Evolutionary conservation across 2,888 invertebrate species (phyloP).

Genomic region (Brenthis hecate): DNA sequence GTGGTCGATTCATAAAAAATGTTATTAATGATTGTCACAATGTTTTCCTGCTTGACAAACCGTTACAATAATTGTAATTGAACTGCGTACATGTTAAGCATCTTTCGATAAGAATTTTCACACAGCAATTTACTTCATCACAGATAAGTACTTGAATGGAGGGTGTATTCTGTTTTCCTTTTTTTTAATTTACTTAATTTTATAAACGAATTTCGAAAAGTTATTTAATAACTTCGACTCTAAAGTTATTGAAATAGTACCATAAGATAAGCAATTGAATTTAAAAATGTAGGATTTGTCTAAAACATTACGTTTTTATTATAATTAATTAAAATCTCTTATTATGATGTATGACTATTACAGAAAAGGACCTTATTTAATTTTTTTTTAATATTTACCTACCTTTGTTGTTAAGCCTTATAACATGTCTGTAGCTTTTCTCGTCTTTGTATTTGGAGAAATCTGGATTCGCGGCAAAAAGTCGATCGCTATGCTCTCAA

Average conservation of each 20-base stretch:
- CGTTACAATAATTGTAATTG: slow-evolving; percentile 59
- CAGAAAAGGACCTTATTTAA: no score
- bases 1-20: slow-evolving; percentile 14
- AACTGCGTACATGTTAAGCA: slow-evolving; percentile 61
- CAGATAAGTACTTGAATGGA: slow-evolving; percentile 45
- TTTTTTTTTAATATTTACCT: no score
- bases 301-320: no score
- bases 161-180: not conserved
- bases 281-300: no score
- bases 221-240: no score
- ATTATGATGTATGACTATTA: no score
- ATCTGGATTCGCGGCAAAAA: slow-evolving; percentile 58
- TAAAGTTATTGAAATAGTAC: no score
- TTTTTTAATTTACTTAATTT: no score
- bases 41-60: slow-evolving; percentile 43
- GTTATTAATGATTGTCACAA: slow-evolving; percentile 27
- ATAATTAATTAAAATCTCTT: no score
- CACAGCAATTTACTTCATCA: slow-evolving; percentile 56
- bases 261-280: no score
- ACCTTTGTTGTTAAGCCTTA: not conserved
- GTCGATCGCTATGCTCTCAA: slow-evolving; percentile 68
- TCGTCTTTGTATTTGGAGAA: slow-evolving; percentile 42
- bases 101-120: slow-evolving; percentile 58
- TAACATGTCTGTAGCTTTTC: slow-evolving; percentile 16
- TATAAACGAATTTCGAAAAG: no score